Evolutionary conservation across 1,140 invertebrate genomes (phyloP).

Genomic region (Parapsyche elsis): DNA sequence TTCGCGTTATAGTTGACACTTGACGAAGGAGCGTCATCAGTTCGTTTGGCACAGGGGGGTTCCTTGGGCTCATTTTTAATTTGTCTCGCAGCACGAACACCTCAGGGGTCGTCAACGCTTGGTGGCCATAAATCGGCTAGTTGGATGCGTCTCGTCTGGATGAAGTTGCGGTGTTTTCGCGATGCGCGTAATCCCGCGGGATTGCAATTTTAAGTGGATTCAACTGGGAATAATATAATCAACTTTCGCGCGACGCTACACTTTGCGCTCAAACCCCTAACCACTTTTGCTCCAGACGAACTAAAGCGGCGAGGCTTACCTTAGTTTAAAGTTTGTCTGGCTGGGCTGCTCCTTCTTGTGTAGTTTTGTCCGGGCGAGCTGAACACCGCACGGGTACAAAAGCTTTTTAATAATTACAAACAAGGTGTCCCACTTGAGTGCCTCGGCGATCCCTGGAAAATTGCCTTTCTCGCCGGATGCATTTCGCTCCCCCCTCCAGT

Average conservation of each 20-base stretch:
- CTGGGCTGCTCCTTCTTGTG: background rate
- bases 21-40: background rate
- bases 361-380: slow-evolving; percentile 7
- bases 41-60: background rate
- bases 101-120: too few species aligned
- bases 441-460: background rate
- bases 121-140: background rate
- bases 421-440: background rate
- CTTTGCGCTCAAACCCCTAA: slow-evolving; percentile 6
- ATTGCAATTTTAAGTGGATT: slow-evolving; percentile 56
- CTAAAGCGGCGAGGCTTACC: slow-evolving; percentile 47
- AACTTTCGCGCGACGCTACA: slow-evolving; percentile 53
- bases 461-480: background rate
- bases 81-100: background rate
- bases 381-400: background rate
- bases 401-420: slow-evolving; percentile 29
- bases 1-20: background rate
- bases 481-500: background rate
- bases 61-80: background rate
- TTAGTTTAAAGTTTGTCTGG: slow-evolving; percentile 51
- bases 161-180: slow-evolving; percentile 39
- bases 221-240: slow-evolving; percentile 54
- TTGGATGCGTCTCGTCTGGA: background rate
- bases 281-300: slow-evolving; percentile 34
- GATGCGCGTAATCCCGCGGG: slow-evolving; percentile 46